These are phyloP conservation scores for Gisinianus flammeolus DNA, from an alignment of 2,888 invertebrate genomes.

Conservation along the genomic window DNA sequence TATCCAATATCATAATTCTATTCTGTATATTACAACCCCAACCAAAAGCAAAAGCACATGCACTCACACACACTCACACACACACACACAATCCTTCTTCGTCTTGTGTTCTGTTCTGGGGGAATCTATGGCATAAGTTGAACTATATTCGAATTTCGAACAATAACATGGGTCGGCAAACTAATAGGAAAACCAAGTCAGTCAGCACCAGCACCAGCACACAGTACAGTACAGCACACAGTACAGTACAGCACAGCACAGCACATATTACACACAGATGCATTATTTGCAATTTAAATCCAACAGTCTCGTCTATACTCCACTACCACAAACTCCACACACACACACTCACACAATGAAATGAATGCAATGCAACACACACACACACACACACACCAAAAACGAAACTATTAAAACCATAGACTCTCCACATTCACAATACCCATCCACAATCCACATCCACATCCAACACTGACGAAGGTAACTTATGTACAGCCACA, in stretches of 20 bases:
- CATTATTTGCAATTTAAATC: slow-evolving; percentile 38
- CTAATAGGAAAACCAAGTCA: not conserved
- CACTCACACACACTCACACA: not conserved
- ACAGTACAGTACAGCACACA: not conserved
- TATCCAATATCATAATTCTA: no score
- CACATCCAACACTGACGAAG: not conserved
- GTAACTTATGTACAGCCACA: no score
- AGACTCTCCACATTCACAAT: not conserved
- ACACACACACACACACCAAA: not conserved
- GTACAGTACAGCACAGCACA: not conserved
- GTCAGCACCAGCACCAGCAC: not conserved
- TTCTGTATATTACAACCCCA: no score
- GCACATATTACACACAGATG: slow-evolving; percentile 24
- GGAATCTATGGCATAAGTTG: no score
- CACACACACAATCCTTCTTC: not conserved
- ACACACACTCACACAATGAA: not conserved
- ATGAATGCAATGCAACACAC: not conserved
- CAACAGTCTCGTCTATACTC: not conserved
- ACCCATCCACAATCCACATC: not conserved
- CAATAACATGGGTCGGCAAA: not conserved
- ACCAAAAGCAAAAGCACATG: no score
- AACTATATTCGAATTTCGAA: not conserved
- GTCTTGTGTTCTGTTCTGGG: not conserved
- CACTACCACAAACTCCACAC: not conserved
- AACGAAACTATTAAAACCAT: not conserved